Conservation (phyloP, 2,113 vertebrate species). For the Rhynchomys soricoides region DNA sequence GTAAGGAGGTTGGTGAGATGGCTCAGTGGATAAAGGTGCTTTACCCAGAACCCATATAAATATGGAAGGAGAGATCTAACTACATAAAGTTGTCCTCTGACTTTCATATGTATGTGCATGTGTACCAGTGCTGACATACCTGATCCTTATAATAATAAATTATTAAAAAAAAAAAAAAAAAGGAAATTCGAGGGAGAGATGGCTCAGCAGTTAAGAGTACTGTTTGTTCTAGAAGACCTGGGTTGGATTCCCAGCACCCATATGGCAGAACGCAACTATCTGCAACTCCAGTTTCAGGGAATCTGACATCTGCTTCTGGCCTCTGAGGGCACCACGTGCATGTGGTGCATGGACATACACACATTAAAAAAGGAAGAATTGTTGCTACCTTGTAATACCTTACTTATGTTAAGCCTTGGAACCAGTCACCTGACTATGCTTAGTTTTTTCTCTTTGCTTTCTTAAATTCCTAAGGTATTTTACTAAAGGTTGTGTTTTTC, state of each 20-base stretch:
- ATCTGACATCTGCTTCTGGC: not conserved
- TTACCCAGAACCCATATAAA: not conserved
- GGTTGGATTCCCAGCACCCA: not conserved
- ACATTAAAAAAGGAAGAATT: not conserved
- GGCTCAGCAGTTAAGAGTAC: not conserved
- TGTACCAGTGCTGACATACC: no score
- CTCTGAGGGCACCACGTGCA: not conserved
- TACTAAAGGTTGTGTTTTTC: slow-evolving; percentile 39
- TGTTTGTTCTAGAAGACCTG: not conserved
- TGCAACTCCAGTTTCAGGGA: not conserved
- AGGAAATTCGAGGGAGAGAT: not conserved
- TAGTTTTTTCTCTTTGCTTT: slow-evolving; percentile 65
- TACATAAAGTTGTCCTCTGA: not conserved
- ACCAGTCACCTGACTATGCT: slow-evolving; percentile 50
- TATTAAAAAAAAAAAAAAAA: not conserved
- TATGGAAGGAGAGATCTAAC: not conserved
- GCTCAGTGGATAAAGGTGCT: not conserved
- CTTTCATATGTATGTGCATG: not conserved
- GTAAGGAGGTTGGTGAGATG: not conserved
- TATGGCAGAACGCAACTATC: not conserved
- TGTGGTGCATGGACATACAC: no score
- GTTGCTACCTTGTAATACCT: not conserved
- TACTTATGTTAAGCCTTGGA: slow-evolving; percentile 48
- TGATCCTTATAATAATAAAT: not conserved
- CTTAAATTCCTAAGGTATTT: slow-evolving; percentile 67